Conservation (phyloP, 2,113 vertebrate genomes). For the Otolemur garnettii region DNA sequence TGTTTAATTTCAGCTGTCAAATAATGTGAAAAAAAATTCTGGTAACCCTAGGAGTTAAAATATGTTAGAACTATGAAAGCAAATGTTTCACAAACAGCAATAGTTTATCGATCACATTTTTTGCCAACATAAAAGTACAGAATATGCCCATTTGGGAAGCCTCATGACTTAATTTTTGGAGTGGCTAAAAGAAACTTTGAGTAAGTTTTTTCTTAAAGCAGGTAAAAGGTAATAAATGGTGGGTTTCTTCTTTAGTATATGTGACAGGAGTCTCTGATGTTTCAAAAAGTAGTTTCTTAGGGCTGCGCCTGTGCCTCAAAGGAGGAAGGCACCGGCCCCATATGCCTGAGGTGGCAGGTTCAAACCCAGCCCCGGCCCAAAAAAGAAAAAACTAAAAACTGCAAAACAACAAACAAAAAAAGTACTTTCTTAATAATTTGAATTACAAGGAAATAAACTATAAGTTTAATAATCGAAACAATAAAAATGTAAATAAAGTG, state of each 20-base stretch:
- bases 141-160: slow-evolving; percentile 41
- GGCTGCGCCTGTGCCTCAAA: too few species aligned
- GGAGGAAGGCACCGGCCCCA: too few species aligned
- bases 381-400: too few species aligned
- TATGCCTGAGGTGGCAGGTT: too few species aligned
- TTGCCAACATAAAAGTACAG: slow-evolving; percentile 66
- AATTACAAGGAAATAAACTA: not conserved
- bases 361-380: too few species aligned
- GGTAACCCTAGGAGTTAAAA: slow-evolving; percentile 87
- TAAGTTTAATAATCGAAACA: not conserved
- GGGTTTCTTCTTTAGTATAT: not conserved
- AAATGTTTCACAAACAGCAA: slow-evolving; percentile 85
- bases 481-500: not conserved
- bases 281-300: slow-evolving; percentile 34
- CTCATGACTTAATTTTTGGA: not conserved
- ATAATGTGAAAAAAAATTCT: slow-evolving; percentile 83
- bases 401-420: not conserved
- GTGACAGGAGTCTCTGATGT: not conserved
- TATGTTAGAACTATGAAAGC: slow-evolving; percentile 84
- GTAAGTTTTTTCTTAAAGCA: slow-evolving; percentile 61
- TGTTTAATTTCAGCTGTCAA: slow-evolving; percentile 94
- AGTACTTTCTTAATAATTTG: slow-evolving; percentile 39
- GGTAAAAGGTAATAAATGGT: slow-evolving; percentile 1
- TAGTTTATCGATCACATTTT: slow-evolving; percentile 79
- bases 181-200: slow-evolving; percentile 50